phyloP scores from a whole-genome alignment of 1,140 invertebrate species.

The Drosophila truncata region DNA sequence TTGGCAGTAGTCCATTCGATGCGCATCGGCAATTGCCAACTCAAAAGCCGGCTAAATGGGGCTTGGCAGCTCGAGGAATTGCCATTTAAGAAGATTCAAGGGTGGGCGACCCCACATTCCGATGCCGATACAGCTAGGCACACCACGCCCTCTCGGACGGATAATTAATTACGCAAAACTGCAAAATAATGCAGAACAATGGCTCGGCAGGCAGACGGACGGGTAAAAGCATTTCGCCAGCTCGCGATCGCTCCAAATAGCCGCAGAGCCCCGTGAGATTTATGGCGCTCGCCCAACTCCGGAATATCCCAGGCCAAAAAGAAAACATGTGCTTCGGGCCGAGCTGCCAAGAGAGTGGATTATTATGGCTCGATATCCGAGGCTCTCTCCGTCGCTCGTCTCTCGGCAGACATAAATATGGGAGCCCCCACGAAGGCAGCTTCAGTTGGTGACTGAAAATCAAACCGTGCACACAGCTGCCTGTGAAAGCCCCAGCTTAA shows the following conservation, averaged over 20 bases:
- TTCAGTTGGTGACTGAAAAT: conserved; percentile 67
- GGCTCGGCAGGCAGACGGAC: conserved; percentile 9
- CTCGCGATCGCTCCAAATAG: conserved; percentile 25
- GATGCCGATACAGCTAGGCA: conserved; percentile 11
- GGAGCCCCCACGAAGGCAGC: conserved; percentile 47
- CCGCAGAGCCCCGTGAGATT: conserved; percentile 46
- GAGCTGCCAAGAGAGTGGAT: conserved; percentile 13
- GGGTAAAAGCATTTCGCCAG: conserved; percentile 71
- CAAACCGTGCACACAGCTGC: conserved; percentile 49
- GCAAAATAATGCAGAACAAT: conserved; percentile 78
- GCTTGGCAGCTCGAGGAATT: conserved; percentile 7
- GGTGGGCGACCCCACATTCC: conserved; percentile 46
- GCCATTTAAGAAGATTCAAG: conserved; percentile 29
- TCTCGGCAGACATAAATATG: conserved; percentile 61
- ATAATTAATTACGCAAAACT: conserved; percentile 67
- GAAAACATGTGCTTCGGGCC: conserved; percentile 69
- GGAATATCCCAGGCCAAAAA: conserved; percentile 72
- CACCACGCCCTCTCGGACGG: conserved; percentile 15
- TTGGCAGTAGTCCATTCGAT: conserved; percentile 32
- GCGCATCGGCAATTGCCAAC: conserved; percentile 26
- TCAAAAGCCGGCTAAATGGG: conserved; percentile 16
- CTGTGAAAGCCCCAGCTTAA: conserved; percentile 9
- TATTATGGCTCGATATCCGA: background rate
- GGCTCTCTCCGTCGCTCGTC: conserved; percentile 17
- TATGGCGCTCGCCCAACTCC: conserved; percentile 59